Base-by-base conservation (phyloP, 2,797 vertebrate species). In the Thamnophis elegans region DNA sequence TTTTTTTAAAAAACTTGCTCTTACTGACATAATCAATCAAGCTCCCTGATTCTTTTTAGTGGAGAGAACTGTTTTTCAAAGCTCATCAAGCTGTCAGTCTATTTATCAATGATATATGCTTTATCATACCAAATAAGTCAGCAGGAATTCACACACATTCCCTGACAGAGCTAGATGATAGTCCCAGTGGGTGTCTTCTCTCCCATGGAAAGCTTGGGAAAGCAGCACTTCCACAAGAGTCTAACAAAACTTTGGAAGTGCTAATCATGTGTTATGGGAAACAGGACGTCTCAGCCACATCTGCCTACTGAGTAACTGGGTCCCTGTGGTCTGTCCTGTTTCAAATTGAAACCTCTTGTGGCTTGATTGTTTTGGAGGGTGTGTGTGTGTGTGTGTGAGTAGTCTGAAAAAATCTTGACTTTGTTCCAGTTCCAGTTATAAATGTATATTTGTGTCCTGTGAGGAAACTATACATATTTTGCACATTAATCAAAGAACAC, bases 261-360 rank as follows among this genome's bases (percentile, higher is more conserved):
- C 91, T 95, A 88, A 89, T 92, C 55, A 18, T 25, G 22, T 62
- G 91, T 90, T 96, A 85, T 95, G 93, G 93, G 93, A 95, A 94
- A 93, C 1, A 12, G 85, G 94, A 60, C 3, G 0, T 51, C 51
- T 82, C 94, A 91, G 93, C 93, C 86, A 68, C 90, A 91, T 96
- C 91, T 95, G 62, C 94, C 56, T 94, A 88, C 68, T 90, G 92
- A 96, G 90, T 92, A 89, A 86, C 55, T 94, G 73, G 32, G 93
- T 93, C 91, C 89, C 42, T 95, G 11, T 90, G 90, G 91, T 95
- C 90, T 96, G 92, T 86, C 92, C 87, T 95, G 73, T 95, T 96
- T 95, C 91, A 95, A 96, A 96, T 91, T 92, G 94, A 58, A 88
- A 68, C 93, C 94, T 92, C 92, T 51, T 95, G 94, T 90, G 95